phyloP scores from a whole-genome alignment of 2,888 invertebrate genomes.

The Drosophila limbata region DNA sequence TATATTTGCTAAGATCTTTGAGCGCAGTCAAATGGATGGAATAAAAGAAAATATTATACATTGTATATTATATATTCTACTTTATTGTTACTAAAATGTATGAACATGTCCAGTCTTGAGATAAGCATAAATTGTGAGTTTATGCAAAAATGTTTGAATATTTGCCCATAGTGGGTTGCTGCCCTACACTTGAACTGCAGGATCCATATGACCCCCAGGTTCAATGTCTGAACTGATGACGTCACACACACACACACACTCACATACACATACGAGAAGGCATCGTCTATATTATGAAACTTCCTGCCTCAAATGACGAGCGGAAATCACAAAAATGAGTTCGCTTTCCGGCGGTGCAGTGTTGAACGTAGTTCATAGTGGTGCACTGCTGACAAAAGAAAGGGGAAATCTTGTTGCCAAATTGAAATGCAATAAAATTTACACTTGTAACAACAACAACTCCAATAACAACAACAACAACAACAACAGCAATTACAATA shows the following conservation, averaged over 20 bases:
- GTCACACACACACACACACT: conserved; percentile 39
- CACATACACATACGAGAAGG: neutral
- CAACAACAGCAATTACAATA: conserved; percentile 46
- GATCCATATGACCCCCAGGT: conserved; percentile 43
- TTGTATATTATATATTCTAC: too few relatives aligned
- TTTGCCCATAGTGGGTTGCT: neutral
- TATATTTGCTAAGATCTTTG: too few relatives aligned
- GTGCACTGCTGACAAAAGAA: conserved; percentile 45
- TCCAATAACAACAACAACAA: conserved; percentile 48
- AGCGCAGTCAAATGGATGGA: too few relatives aligned
- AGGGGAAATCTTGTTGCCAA: conserved; percentile 72
- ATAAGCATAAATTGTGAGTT: too few relatives aligned
- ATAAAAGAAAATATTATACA: too few relatives aligned
- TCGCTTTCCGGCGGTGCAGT: conserved; percentile 67
- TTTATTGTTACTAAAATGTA: too few relatives aligned
- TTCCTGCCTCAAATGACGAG: conserved; percentile 71
- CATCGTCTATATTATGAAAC: conserved; percentile 69
- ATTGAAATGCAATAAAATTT: conserved; percentile 82
- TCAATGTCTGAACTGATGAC: conserved; percentile 46
- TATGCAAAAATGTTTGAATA: neutral
- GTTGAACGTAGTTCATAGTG: neutral
- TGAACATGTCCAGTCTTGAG: too few relatives aligned
- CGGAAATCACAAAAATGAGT: conserved; percentile 80
- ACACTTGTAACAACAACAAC: conserved; percentile 70
- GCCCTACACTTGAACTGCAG: conserved; percentile 37